A percentile compares a stretch with the other conserved stretches of the same genome.
Conservation (phyloP, 2,888 invertebrate genomes). For the Thera obeliscata region DNA sequence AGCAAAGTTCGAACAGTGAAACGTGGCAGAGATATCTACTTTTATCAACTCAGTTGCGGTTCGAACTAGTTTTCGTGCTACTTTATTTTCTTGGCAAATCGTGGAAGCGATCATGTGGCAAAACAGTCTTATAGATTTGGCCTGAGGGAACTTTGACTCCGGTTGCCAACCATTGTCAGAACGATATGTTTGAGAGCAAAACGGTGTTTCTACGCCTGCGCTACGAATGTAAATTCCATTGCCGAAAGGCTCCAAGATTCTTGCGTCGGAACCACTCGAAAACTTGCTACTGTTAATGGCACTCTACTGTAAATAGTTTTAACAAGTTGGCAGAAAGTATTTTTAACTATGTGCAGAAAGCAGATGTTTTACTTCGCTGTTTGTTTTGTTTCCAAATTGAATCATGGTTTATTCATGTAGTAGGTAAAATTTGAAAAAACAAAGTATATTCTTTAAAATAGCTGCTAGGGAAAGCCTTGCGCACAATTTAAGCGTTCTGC, state of each 20-base stretch:
- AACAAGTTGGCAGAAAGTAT: constrained; percentile 31
- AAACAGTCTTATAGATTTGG: constrained; percentile 82
- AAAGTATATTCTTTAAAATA: too few species aligned
- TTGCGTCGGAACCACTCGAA: constrained; percentile 29
- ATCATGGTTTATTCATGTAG: constrained; percentile 5
- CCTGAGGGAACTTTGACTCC: constrained; percentile 80
- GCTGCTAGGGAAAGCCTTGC: too few species aligned
- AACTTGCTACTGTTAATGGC: constrained; percentile 41
- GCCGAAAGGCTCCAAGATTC: constrained; percentile 58
- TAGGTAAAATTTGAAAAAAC: too few species aligned
- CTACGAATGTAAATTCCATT: constrained; percentile 64
- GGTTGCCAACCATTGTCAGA: constrained; percentile 64
- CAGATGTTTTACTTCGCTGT: constrained; percentile 16
- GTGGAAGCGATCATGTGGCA: constrained; percentile 83
- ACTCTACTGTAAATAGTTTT: constrained; percentile 38
- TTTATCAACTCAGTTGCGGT: constrained; percentile 72
- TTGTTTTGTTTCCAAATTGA: constrained; percentile 10
- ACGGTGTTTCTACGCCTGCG: constrained; percentile 69
- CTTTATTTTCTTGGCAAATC: constrained; percentile 82
- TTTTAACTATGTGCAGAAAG: constrained; percentile 29
- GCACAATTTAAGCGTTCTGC: too few species aligned
- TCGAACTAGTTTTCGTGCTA: constrained; percentile 69
- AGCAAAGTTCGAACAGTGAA: constrained; percentile 52
- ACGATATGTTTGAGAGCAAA: constrained; percentile 79
- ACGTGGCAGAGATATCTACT: constrained; percentile 52